Base-by-base conservation (phyloP, 2,888 invertebrate species). In the Tachina grossa region DNA sequence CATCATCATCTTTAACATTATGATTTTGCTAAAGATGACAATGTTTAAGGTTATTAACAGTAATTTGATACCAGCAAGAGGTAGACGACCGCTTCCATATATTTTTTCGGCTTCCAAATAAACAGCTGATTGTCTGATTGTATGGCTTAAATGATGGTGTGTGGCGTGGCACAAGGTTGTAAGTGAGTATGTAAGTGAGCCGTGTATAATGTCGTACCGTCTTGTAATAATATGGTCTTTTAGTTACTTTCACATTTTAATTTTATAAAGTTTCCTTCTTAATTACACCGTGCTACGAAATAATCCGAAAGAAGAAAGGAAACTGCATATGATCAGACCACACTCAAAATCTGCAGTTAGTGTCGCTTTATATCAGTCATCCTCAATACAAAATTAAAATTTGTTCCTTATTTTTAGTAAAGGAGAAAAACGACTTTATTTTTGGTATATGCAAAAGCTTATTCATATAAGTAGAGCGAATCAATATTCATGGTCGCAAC, bases 31-130 rank as follows among this genome's bases (percentile, higher is more conserved):
- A 8, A 49, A 9, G 47, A 71, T 71, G 6, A 83, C 53, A 47
- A 78, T 65, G 59, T 72, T 9, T 71, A 68, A 82, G 85, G 85
- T 85, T 81, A 78, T 68, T 82, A 85, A 69, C 85, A 57, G 85
- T 75, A 82, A 85, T 51, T n/a, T 68, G 82, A 85, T 81, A 82
- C 49, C 19, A 45, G 49, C 74, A 49, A 55, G 22, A 78, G 87
- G 86, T 86, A 80, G 87, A 86, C 87, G 87, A 87, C 86, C 87
- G 86, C 84, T 84, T 82, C 59, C 78, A 85, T 78, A 63, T 74
- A 11, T 80, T 83, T 65, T 59, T 22, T 19, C 16, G 47, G n/a
- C 11, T 41, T 19, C 59, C 49, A 41, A 75, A 16, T 16, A 85
- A 87, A 83, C 84, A 86, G 87, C 86, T 86, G 87, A 87, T 86